phyloP scores from a whole-genome alignment of 37 sponge, comb jelly and placozoan genomes.

The Haliclona indistincta region DNA sequence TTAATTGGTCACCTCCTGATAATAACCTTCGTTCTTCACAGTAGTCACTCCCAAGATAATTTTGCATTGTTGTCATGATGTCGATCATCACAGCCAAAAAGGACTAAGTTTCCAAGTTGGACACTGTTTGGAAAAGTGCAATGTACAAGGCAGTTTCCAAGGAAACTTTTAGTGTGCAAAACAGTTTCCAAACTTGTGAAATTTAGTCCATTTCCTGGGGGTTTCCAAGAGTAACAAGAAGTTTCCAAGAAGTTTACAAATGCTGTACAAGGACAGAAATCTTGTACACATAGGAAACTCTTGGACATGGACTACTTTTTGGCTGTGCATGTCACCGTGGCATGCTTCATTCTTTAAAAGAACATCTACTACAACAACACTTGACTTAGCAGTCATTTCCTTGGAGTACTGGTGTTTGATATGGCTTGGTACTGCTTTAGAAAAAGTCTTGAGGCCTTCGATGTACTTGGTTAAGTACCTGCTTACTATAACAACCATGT shows the following conservation, averaged over 20 bases:
- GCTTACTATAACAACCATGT: slow-evolving; percentile 8
- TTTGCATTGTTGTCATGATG: slow-evolving; percentile 29
- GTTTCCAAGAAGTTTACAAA: too few species aligned
- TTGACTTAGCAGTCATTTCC: slow-evolving; percentile 20
- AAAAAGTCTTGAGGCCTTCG: neutral
- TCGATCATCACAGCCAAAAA: too few species aligned
- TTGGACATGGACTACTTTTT: too few species aligned
- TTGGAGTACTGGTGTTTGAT: slow-evolving; percentile 23
- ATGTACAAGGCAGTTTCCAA: too few species aligned
- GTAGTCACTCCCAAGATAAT: slow-evolving; percentile 15
- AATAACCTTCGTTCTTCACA: neutral
- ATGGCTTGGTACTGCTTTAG: neutral
- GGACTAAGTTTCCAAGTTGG: too few species aligned
- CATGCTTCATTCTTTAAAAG: slow-evolving; percentile 32
- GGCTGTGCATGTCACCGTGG: slow-evolving; percentile 34
- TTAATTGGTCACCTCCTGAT: slow-evolving; percentile 49
- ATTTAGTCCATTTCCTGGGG: too few species aligned
- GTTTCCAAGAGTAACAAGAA: too few species aligned
- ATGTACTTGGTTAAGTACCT: neutral
- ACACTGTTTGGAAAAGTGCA: too few species aligned
- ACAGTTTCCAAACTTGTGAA: too few species aligned
- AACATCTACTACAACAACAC: slow-evolving; percentile 27
- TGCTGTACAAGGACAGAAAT: too few species aligned
- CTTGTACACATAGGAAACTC: too few species aligned
- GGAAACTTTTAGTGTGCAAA: too few species aligned